A percentile compares a stretch with the other conserved stretches of the same genome.
Conservation (phyloP, 1,140 invertebrate species). For the Bathynomus jamesi region DNA sequence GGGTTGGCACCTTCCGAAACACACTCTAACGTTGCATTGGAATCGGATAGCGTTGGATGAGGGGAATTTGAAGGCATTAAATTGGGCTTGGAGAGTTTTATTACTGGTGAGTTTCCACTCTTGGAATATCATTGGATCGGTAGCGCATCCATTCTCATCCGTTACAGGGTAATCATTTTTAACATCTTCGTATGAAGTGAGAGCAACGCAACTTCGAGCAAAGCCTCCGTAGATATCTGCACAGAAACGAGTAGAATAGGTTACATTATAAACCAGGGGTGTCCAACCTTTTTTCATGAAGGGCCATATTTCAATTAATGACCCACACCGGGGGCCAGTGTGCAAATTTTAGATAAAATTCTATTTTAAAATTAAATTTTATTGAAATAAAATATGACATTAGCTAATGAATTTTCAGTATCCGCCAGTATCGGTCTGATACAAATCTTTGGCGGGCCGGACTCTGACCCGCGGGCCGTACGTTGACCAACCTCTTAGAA, state of each 20-base stretch:
- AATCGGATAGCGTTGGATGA: constrained; percentile 88
- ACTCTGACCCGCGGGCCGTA: no score
- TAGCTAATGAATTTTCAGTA: no score
- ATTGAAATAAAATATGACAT: no score
- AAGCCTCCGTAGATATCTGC: constrained; percentile 87
- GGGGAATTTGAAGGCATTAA: constrained; percentile 94
- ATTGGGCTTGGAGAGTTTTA: constrained; percentile 65
- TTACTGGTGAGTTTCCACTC: constrained; percentile 84
- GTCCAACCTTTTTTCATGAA: no score
- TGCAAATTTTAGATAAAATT: no score
- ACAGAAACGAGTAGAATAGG: neutral
- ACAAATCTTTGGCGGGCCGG: no score
- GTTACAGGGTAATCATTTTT: constrained; percentile 89
- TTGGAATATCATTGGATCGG: constrained; percentile 82
- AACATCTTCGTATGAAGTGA: constrained; percentile 72
- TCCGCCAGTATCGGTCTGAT: no score
- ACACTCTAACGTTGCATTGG: constrained; percentile 91
- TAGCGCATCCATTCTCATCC: constrained; percentile 87
- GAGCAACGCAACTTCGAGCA: constrained; percentile 82
- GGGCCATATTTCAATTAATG: no score
- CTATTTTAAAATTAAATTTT: no score
- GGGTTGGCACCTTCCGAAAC: constrained; percentile 90
- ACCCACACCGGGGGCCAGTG: no score
- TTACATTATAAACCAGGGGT: no score
- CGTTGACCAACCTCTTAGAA: no score